phyloP scores from a whole-genome alignment of 1,140 invertebrate species.

The Drusus annulatus region DNA sequence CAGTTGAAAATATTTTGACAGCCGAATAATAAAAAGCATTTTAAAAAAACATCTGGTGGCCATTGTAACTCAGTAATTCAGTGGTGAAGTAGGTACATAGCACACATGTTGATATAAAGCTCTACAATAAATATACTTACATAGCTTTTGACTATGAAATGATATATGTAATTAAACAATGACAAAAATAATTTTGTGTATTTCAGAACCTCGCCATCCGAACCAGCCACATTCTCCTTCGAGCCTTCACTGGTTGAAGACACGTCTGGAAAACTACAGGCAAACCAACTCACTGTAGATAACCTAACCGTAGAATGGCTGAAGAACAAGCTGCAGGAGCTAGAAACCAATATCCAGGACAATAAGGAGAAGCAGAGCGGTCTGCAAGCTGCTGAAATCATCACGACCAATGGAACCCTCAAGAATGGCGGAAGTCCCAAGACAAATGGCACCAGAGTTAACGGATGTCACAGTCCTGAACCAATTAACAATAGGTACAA shows the following conservation, averaged over 20 bases:
- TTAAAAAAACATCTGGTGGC: too few relatives aligned
- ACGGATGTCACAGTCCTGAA: conserved; percentile 58
- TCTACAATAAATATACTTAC: too few relatives aligned
- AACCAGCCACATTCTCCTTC: conserved; percentile 85
- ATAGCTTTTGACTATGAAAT: too few relatives aligned
- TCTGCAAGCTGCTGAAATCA: conserved; percentile 70
- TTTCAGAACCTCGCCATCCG: conserved; percentile 80
- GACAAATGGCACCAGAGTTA: conserved; percentile 60
- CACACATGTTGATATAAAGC: too few relatives aligned
- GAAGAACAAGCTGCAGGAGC: conserved; percentile 81
- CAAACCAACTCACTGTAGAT: conserved; percentile 90
- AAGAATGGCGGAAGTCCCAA: conserved; percentile 63
- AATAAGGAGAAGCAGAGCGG: conserved; percentile 76
- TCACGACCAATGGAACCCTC: conserved; percentile 65
- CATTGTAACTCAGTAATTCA: too few relatives aligned
- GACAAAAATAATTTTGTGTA: conserved; percentile 2
- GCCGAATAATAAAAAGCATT: too few relatives aligned
- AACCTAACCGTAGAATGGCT: conserved; percentile 92
- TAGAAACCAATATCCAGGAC: conserved; percentile 81
- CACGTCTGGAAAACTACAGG: conserved; percentile 84
- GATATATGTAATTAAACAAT: background rate
- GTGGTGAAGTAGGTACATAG: too few relatives aligned
- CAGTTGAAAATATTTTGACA: too few relatives aligned
- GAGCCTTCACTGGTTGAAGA: conserved; percentile 89
- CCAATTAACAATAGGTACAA: conserved; percentile 41